These are phyloP conservation scores for Bovichtus variegatus DNA, from an alignment of 2,797 vertebrate species.

Conservation along the genomic window DNA sequence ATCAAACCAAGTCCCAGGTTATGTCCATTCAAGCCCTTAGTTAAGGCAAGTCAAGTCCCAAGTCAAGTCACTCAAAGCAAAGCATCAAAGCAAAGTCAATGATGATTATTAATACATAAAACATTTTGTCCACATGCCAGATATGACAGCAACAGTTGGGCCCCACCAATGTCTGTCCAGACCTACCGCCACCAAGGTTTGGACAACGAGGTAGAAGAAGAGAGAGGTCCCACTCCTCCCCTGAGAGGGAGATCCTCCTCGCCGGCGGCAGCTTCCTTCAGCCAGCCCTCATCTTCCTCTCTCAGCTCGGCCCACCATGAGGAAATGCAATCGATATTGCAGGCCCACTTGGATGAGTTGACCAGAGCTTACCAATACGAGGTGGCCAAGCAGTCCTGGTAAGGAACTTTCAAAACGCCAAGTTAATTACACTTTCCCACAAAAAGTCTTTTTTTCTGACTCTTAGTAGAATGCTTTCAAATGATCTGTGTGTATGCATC, in stretches of 20 bases:
- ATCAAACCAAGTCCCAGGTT: too few species aligned
- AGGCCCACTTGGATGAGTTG: constrained; percentile 94
- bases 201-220: constrained; percentile 92
- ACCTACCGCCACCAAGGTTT: constrained; percentile 93
- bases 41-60: too few species aligned
- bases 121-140: constrained; percentile 74
- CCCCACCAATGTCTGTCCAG: constrained; percentile 90
- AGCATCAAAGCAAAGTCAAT: not conserved
- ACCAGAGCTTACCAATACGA: constrained; percentile 96
- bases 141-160: constrained; percentile 93
- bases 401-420: constrained; percentile 42
- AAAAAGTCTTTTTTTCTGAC: too few species aligned
- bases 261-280: constrained; percentile 88
- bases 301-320: constrained; percentile 95
- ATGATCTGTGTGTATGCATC: constrained; percentile 6
- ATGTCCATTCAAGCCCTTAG: too few species aligned
- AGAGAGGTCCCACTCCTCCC: constrained; percentile 93
- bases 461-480: constrained; percentile 21
- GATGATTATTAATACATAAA: not conserved
- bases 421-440: not conserved
- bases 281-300: constrained; percentile 91
- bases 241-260: constrained; percentile 94
- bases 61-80: too few species aligned
- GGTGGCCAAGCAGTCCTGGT: constrained; percentile 95
- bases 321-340: constrained; percentile 95